phyloP scores from a whole-genome alignment of 2,797 vertebrate genomes.

The Taenioides sp. region DNA sequence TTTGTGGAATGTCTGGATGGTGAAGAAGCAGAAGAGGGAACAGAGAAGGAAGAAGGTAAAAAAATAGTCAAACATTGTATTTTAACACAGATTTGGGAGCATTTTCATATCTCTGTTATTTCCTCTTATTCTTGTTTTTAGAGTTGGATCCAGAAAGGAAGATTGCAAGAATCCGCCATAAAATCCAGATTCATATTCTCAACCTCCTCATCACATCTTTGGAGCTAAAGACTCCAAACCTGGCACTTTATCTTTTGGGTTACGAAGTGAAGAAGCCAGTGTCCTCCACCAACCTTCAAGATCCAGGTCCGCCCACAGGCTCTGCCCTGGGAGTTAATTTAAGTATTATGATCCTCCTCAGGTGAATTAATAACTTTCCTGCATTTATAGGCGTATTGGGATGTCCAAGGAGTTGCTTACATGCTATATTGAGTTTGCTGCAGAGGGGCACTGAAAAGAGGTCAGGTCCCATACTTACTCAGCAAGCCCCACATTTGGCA shows the following conservation, averaged over 20 bases:
- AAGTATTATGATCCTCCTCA: neutral
- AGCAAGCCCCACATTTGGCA: constrained; percentile 90
- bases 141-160: constrained; percentile 84
- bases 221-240: constrained; percentile 90
- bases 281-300: constrained; percentile 93
- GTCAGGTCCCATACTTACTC: constrained; percentile 85
- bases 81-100: neutral
- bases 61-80: neutral
- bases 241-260: constrained; percentile 92
- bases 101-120: neutral
- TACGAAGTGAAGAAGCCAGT: constrained; percentile 96
- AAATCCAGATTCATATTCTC: constrained; percentile 95
- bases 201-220: constrained; percentile 95
- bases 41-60: constrained; percentile 87
- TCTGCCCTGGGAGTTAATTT: neutral
- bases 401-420: constrained; percentile 93
- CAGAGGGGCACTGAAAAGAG: constrained; percentile 90
- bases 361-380: neutral
- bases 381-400: constrained; percentile 87
- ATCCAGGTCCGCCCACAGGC: constrained; percentile 83
- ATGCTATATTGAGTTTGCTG: constrained; percentile 93
- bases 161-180: constrained; percentile 83
- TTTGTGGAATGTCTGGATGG: constrained; percentile 97
- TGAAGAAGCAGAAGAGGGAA: constrained; percentile 90
- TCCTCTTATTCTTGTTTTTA: constrained; percentile 47